Percentiles rank a stretch among this genome's conserved stretches.
phyloP scores from a whole-genome alignment of 2,113 vertebrate genomes.

The Larimichthys crocea region DNA sequence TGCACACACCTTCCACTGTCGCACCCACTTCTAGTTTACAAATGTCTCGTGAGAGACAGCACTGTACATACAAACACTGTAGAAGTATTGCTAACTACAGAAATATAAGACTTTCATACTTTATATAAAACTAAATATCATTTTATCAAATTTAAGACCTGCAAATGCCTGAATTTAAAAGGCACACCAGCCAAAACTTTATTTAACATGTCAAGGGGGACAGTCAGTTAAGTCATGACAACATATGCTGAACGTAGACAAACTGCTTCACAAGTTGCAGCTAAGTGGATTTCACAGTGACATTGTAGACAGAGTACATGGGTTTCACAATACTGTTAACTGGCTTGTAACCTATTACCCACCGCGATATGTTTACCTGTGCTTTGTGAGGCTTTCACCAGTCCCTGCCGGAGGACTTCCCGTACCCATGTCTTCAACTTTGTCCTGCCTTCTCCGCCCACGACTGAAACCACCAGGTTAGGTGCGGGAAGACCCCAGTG shows the following conservation, averaged over 20 bases:
- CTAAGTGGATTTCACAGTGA: neutral
- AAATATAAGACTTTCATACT: too few species aligned
- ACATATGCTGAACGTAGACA: neutral
- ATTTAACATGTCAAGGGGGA: too few species aligned
- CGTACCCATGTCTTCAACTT: constrained; percentile 89
- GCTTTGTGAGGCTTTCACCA: constrained; percentile 92
- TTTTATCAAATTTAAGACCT: neutral
- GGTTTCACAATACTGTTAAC: neutral
- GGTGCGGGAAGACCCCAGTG: constrained; percentile 87
- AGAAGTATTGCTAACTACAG: neutral
- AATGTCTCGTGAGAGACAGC: too few species aligned
- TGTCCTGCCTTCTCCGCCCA: constrained; percentile 85
- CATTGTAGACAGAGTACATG: neutral
- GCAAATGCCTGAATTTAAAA: neutral
- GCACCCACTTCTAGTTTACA: too few species aligned
- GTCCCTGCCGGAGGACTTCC: constrained; percentile 89
- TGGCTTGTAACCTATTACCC: neutral
- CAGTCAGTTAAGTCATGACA: too few species aligned
- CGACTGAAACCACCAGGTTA: constrained; percentile 91
- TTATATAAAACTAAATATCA: too few species aligned
- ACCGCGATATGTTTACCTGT: constrained; percentile 81
- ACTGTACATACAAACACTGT: too few species aligned
- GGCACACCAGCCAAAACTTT: neutral
- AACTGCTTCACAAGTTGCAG: neutral
- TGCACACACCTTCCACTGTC: too few species aligned